A percentile compares a stretch with the other conserved stretches of the same genome.
These are phyloP conservation scores for Yponomeuta cagnagella DNA, from an alignment of 2,888 invertebrate genomes.

Conservation along the genomic window DNA sequence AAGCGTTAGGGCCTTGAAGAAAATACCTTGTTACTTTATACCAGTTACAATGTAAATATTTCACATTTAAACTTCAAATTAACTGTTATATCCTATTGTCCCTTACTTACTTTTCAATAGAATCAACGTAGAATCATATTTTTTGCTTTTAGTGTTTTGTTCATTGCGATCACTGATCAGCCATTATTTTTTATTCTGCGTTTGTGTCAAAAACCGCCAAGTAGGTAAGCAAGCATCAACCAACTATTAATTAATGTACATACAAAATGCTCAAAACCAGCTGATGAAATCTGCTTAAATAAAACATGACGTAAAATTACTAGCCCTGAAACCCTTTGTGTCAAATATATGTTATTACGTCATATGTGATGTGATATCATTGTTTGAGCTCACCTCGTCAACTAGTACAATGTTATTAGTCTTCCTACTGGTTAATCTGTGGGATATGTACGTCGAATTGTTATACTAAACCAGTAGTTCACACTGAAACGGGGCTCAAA, in stretches of 20 bases:
- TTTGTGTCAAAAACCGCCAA: too few relatives aligned
- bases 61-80: slow-evolving; percentile 1
- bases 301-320: background rate
- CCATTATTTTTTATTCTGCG: too few relatives aligned
- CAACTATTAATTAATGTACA: too few relatives aligned
- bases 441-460: too few relatives aligned
- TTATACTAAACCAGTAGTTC: too few relatives aligned
- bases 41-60: slow-evolving; percentile 20
- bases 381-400: too few relatives aligned
- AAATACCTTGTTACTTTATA: slow-evolving; percentile 16
- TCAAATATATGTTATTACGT: background rate
- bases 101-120: slow-evolving; percentile 12
- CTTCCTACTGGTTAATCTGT: too few relatives aligned
- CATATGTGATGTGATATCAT: background rate
- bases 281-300: background rate
- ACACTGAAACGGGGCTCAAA: too few relatives aligned
- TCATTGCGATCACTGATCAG: background rate
- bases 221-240: too few relatives aligned
- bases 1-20: slow-evolving; percentile 15
- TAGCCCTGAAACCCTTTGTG: background rate
- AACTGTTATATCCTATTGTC: slow-evolving; percentile 8
- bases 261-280: background rate
- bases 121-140: slow-evolving; percentile 4
- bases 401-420: too few relatives aligned
- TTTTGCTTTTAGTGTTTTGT: background rate